Conservation (phyloP, 2,797 vertebrate genomes). For the Peromyscus eremicus region DNA sequence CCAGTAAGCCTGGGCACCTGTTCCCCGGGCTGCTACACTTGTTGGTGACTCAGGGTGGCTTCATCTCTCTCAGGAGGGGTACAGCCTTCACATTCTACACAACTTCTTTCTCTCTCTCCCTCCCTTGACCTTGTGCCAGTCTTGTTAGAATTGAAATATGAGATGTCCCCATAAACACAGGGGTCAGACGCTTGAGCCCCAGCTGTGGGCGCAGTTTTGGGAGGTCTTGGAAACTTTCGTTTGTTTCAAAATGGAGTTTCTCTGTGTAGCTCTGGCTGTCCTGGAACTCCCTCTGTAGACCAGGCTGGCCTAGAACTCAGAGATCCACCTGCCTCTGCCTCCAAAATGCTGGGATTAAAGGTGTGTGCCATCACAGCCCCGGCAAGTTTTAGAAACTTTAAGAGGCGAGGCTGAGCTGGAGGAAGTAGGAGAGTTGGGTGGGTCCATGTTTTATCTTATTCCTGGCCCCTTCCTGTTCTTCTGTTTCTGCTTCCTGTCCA, state of each 20-base stretch:
- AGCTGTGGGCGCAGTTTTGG: background rate
- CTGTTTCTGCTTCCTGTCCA: background rate
- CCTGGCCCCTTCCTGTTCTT: background rate
- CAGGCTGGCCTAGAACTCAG: background rate
- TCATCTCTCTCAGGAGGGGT: background rate
- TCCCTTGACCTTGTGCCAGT: background rate
- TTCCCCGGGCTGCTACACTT: background rate
- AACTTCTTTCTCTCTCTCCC: background rate
- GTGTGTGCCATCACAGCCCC: background rate
- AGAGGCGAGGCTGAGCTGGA: background rate
- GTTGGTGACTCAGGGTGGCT: background rate
- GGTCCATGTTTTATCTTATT: background rate
- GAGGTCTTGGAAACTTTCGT: background rate
- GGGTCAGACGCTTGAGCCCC: background rate
- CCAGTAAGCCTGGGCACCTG: background rate
- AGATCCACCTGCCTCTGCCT: background rate
- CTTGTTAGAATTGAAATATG: background rate
- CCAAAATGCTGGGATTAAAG: background rate
- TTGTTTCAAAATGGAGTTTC: background rate
- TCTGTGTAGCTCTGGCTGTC: background rate
- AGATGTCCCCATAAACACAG: background rate
- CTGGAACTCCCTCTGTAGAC: background rate
- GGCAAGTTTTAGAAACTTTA: background rate
- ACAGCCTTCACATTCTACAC: background rate
- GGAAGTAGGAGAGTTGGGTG: background rate